Evolutionary conservation across 2,797 vertebrate genomes (phyloP).

Genomic region (Cuniculus paca): DNA sequence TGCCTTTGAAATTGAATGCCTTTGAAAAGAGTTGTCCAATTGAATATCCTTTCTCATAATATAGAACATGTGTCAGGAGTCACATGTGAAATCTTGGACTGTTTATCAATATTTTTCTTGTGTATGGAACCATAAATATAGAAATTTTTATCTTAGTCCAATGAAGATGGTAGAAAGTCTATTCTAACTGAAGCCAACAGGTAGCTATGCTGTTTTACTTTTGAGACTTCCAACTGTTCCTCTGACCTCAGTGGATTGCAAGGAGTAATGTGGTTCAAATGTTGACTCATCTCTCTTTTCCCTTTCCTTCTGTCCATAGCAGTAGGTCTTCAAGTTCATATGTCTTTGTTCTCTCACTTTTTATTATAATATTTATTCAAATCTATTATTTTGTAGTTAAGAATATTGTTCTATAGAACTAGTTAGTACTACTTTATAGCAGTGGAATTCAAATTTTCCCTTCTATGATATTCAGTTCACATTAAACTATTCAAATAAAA

Average conservation of each 20-base stretch:
- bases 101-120: background rate
- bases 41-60: background rate
- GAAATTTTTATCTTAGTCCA: background rate
- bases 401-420: background rate
- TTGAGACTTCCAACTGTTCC: background rate
- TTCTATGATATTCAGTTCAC: background rate
- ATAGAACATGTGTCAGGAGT: background rate
- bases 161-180: background rate
- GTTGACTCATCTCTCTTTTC: background rate
- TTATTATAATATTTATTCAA: background rate
- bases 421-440: background rate
- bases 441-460: background rate
- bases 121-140: background rate
- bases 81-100: background rate
- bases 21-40: background rate
- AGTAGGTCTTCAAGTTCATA: background rate
- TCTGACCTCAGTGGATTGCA: background rate
- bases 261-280: background rate
- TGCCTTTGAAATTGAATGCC: no score
- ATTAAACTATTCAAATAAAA: conserved; percentile 8
- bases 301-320: background rate
- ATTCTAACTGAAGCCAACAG: background rate
- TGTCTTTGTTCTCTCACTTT: background rate
- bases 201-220: background rate
- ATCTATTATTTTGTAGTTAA: background rate